These are phyloP conservation scores for Pao palembangensis DNA, from an alignment of 2,113 vertebrate species.

Conservation along the genomic window DNA sequence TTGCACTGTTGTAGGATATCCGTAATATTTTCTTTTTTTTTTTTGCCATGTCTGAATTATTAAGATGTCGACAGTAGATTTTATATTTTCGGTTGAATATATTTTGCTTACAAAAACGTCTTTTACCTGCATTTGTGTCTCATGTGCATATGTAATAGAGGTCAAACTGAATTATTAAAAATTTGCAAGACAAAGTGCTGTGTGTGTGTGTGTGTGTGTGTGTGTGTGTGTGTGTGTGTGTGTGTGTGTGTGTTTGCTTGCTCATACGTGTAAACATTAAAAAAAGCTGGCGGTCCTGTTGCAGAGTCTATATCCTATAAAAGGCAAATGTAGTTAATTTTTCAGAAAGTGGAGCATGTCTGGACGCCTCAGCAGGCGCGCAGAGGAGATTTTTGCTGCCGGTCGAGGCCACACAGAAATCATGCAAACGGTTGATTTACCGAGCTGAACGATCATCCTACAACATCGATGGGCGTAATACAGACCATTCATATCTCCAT, in stretches of 20 bases:
- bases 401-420: conserved; percentile 13
- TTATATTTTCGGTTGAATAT: conserved; percentile 11
- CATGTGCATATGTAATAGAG: conserved; percentile 4
- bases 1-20: no score
- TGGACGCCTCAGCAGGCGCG: conserved; percentile 27
- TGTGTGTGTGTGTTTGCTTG: conserved; percentile 11
- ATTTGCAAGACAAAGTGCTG: conserved; percentile 51
- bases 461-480: conserved; percentile 30
- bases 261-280: conserved; percentile 15
- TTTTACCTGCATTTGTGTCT: conserved; percentile 15
- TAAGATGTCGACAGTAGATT: background rate
- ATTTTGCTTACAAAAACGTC: conserved; percentile 14
- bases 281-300: conserved; percentile 22
- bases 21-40: background rate
- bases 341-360: conserved; percentile 21
- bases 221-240: background rate
- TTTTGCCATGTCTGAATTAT: background rate
- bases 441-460: conserved; percentile 6
- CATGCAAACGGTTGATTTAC: conserved; percentile 20
- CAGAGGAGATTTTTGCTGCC: conserved; percentile 8
- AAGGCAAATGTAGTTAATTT: conserved; percentile 17
- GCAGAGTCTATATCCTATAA: background rate
- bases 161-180: conserved; percentile 26
- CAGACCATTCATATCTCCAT: conserved; percentile 23
- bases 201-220: conserved; percentile 3